phyloP scores from a whole-genome alignment of 2,888 invertebrate genomes.

The Patella depressa region DNA sequence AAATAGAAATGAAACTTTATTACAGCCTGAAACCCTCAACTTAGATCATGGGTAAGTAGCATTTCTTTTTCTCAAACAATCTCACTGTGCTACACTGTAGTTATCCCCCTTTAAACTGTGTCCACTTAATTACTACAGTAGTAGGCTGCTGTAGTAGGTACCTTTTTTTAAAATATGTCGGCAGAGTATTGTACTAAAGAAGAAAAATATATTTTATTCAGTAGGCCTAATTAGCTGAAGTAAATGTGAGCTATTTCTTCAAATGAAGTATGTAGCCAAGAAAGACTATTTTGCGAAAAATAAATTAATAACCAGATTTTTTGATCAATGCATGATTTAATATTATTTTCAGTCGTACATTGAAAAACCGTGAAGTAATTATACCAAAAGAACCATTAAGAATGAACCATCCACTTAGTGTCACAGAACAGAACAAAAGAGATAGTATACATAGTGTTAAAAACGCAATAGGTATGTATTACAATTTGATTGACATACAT shows the following conservation, averaged over 20 bases:
- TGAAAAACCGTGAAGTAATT: conserved; percentile 67
- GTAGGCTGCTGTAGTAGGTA: no score
- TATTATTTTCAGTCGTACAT: conserved; percentile 58
- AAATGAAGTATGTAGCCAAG: no score
- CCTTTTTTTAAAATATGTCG: no score
- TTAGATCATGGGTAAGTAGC: conserved; percentile 62
- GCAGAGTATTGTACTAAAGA: no score
- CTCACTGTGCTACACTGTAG: no score
- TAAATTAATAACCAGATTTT: no score
- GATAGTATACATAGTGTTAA: conserved; percentile 67
- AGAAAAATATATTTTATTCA: no score
- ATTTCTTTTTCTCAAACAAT: neutral
- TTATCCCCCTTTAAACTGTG: neutral
- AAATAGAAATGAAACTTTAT: conserved; percentile 64
- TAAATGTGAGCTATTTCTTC: no score
- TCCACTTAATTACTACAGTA: neutral
- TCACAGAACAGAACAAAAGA: conserved; percentile 56
- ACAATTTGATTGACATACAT: neutral
- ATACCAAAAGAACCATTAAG: conserved; percentile 50
- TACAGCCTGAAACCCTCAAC: conserved; percentile 68
- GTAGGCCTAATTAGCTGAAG: no score
- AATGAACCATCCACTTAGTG: conserved; percentile 66
- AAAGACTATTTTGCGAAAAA: no score
- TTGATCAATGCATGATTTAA: neutral
- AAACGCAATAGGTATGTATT: conserved; percentile 67